Conservation (phyloP, 2,797 vertebrate genomes). For the Chelidonichthys spinosus region DNA sequence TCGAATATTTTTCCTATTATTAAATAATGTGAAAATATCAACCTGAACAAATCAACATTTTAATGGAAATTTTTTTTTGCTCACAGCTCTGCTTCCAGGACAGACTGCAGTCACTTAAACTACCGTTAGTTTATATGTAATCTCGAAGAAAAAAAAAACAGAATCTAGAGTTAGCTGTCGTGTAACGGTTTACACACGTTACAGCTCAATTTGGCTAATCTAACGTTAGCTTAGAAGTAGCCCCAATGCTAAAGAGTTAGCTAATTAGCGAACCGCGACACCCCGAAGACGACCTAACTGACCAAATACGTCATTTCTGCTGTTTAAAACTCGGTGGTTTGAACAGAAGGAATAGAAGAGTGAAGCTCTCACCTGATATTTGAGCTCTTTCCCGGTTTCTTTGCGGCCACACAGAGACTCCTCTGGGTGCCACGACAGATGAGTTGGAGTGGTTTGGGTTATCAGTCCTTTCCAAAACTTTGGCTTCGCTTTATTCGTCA, state of each 20-base stretch:
- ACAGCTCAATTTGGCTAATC: not conserved
- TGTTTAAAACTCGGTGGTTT: fast-evolving
- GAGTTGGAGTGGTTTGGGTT: conserved; percentile 58
- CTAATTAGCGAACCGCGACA: not conserved
- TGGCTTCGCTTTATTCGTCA: conserved; percentile 48
- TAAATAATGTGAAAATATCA: too few species aligned
- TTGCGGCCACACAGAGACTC: conserved; percentile 43
- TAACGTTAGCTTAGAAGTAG: conserved; percentile 42
- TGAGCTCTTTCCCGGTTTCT: conserved; percentile 17
- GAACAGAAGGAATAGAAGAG: fast-evolving
- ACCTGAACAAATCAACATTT: too few species aligned
- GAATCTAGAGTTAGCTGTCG: not conserved
- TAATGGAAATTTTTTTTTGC: too few species aligned
- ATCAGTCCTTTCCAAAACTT: conserved; percentile 47
- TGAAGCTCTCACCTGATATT: conserved; percentile 53
- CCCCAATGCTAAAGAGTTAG: conserved; percentile 28
- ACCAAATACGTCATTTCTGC: fast-evolving
- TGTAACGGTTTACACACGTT: not conserved
- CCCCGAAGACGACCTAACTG: fast-evolving
- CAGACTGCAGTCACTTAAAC: too few species aligned
- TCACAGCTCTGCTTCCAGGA: too few species aligned
- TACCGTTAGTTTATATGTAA: too few species aligned
- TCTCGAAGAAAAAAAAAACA: not conserved
- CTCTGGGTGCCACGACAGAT: conserved; percentile 53
- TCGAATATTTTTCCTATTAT: too few species aligned